These are phyloP conservation scores for Drosophila willistoni DNA, from an alignment of 1,140 invertebrate genomes.

Conservation along the genomic window DNA sequence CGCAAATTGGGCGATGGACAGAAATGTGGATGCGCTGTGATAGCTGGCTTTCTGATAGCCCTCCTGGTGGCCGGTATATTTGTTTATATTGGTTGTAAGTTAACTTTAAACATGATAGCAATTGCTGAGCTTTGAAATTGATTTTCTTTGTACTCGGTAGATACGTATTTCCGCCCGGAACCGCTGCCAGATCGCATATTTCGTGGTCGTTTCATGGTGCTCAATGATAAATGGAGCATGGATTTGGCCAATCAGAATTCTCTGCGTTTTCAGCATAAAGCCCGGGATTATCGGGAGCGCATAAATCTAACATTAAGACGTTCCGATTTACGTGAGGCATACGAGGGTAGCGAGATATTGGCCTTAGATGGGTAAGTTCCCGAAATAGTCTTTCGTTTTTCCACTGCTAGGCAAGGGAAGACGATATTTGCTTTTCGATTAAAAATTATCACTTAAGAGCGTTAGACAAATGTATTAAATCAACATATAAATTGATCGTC, in stretches of 20 bases:
- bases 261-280: constrained; percentile 86
- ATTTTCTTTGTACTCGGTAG: constrained; percentile 82
- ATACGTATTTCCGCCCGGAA: constrained; percentile 91
- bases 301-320: constrained; percentile 90
- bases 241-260: constrained; percentile 88
- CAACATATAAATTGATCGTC: too few relatives aligned
- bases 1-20: constrained; percentile 91
- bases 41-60: constrained; percentile 92
- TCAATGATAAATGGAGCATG: constrained; percentile 87
- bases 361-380: constrained; percentile 88
- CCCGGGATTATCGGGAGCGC: constrained; percentile 89
- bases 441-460: too few relatives aligned
- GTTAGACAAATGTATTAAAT: too few relatives aligned
- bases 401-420: too few relatives aligned
- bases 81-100: constrained; percentile 93
- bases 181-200: constrained; percentile 90
- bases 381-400: too few relatives aligned
- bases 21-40: constrained; percentile 92
- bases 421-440: too few relatives aligned
- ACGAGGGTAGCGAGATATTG: constrained; percentile 80
- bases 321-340: constrained; percentile 85
- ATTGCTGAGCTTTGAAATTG: neutral
- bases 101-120: too few relatives aligned
- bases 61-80: constrained; percentile 91
- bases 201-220: constrained; percentile 89